These are phyloP conservation scores for Benthosema pterotum DNA, from an alignment of 2,797 vertebrate species.

Conservation along the genomic window DNA sequence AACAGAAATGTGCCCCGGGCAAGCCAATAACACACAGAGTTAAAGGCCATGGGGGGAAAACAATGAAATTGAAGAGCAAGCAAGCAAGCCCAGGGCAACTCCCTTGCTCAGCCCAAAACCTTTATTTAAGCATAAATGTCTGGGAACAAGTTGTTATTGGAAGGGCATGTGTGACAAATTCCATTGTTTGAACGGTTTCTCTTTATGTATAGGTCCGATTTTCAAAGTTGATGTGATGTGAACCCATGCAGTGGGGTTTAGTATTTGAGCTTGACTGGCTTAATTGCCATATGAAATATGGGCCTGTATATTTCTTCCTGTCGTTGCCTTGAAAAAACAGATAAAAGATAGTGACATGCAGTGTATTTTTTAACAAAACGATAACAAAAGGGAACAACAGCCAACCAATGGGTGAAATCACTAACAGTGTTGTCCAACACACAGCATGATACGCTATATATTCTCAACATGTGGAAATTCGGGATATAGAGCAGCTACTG, in stretches of 20 bases:
- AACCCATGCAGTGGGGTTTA: constrained; percentile 1
- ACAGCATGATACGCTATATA: constrained; percentile 7
- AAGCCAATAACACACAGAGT: constrained; percentile 1
- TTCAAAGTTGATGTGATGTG: constrained; percentile 21
- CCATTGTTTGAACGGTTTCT: constrained; percentile 9
- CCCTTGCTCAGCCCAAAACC: background rate
- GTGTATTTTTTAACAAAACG: too few relatives aligned
- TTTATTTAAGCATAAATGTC: constrained; percentile 30
- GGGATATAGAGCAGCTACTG: background rate
- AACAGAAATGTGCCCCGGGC: constrained; percentile 20
- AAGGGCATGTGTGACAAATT: background rate
- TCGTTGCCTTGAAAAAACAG: constrained; percentile 19
- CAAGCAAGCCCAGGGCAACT: constrained; percentile 2
- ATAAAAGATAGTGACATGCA: background rate
- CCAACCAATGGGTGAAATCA: constrained; percentile 5
- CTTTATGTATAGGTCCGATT: constrained; percentile 7
- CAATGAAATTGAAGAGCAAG: background rate
- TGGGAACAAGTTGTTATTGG: constrained; percentile 27
- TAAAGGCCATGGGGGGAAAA: background rate
- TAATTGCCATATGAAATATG: too few relatives aligned
- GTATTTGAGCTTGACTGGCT: background rate
- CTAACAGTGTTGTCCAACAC: too few relatives aligned
- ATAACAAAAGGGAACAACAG: constrained; percentile 6
- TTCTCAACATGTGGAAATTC: constrained; percentile 2
- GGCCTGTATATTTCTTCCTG: background rate